These are phyloP conservation scores for Melanotaenia boesemani DNA, from an alignment of 2,797 vertebrate genomes.

Conservation along the genomic window DNA sequence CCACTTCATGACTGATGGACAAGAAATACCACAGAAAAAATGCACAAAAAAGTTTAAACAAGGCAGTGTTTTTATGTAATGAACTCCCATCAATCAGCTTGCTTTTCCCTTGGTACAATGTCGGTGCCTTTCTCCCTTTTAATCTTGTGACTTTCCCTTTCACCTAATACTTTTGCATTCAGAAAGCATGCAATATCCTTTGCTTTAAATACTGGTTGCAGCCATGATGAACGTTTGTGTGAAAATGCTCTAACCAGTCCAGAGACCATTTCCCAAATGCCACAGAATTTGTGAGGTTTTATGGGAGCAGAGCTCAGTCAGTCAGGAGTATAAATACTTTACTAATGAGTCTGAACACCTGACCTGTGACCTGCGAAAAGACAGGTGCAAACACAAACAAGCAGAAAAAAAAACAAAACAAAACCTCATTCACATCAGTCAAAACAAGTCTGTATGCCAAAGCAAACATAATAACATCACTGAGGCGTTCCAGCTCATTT, in stretches of 20 bases:
- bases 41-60: conserved; percentile 5
- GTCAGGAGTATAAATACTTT: conserved; percentile 69
- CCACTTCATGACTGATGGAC: conserved; percentile 16
- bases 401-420: conserved; percentile 39
- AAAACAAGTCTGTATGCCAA: conserved; percentile 40
- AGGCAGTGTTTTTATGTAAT: conserved; percentile 21
- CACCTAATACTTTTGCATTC: conserved; percentile 34
- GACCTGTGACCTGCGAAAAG: conserved; percentile 50
- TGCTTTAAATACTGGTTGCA: conserved; percentile 59
- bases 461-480: conserved; percentile 44
- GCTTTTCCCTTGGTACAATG: conserved; percentile 39
- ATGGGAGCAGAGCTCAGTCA: conserved; percentile 49
- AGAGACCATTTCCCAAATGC: conserved; percentile 45
- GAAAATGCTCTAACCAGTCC: conserved; percentile 41
- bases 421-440: conserved; percentile 65
- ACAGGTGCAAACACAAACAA: conserved; percentile 67
- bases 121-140: conserved; percentile 68
- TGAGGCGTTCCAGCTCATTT: conserved; percentile 44
- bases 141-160: conserved; percentile 72
- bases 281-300: conserved; percentile 50
- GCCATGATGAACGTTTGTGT: conserved; percentile 52
- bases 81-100: conserved; percentile 8
- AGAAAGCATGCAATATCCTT: conserved; percentile 57
- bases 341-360: conserved; percentile 51
- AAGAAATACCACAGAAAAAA: conserved; percentile 19